Conservation (phyloP, 2,797 vertebrate genomes). For the Notolabrus celidotus region DNA sequence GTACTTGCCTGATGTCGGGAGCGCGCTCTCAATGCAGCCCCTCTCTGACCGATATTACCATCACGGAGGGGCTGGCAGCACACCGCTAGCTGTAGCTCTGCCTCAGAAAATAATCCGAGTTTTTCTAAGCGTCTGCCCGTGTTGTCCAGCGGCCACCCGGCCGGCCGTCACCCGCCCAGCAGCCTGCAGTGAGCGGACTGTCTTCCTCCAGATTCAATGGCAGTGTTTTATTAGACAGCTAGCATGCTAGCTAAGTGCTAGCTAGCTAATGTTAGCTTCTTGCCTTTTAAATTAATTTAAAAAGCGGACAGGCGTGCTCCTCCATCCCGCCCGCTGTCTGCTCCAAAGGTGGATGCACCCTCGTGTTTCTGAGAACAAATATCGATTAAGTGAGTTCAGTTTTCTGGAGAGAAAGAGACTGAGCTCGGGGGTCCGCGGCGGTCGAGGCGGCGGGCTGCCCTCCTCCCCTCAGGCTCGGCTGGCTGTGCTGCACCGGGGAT, state of each 20-base stretch:
- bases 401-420: conserved; percentile 15
- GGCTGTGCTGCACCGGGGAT: conserved; percentile 68
- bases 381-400: conserved; percentile 8
- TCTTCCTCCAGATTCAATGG: conserved; percentile 66
- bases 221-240: conserved; percentile 77
- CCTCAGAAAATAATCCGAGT: conserved; percentile 58
- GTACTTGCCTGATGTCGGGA: conserved; percentile 71
- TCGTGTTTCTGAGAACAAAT: background rate
- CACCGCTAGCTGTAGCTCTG: conserved; percentile 72
- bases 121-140: conserved; percentile 35
- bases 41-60: conserved; percentile 82
- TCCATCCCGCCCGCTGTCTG: background rate
- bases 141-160: conserved; percentile 26
- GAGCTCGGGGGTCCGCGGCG: conserved; percentile 39
- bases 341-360: background rate
- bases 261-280: conserved; percentile 69
- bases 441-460: conserved; percentile 66
- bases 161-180: conserved; percentile 47
- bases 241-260: conserved; percentile 75
- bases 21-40: conserved; percentile 81
- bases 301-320: conserved; percentile 25
- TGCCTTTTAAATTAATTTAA: conserved; percentile 48
- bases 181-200: conserved; percentile 61
- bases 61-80: conserved; percentile 82
- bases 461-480: conserved; percentile 70